A percentile compares a stretch with the other conserved stretches of the same genome.
phyloP scores from a whole-genome alignment of 2,797 vertebrate species.

The Phyllotis vaccarum region DNA sequence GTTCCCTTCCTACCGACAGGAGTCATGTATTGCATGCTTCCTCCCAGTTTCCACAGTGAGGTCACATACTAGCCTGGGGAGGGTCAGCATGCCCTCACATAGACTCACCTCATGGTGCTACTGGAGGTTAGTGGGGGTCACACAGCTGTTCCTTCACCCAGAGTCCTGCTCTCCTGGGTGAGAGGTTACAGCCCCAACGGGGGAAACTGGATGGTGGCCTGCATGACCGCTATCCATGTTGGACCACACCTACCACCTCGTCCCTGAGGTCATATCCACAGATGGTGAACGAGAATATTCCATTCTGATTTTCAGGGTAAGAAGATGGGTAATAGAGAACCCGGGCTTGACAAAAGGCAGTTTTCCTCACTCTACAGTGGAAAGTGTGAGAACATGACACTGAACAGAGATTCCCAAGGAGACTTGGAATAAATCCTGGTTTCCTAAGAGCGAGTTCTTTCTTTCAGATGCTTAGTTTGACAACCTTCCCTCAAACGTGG shows the following conservation, averaged over 20 bases:
- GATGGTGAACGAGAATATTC: background rate
- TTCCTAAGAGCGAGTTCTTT: background rate
- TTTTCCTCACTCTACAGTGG: background rate
- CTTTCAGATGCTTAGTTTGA: background rate
- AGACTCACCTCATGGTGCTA: background rate
- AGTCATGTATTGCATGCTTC: background rate
- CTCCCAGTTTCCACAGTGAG: background rate
- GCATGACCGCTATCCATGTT: background rate
- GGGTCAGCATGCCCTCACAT: background rate
- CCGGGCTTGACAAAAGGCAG: background rate
- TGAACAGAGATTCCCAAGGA: background rate
- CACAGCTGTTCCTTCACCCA: background rate
- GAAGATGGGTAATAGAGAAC: background rate
- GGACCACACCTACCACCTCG: background rate
- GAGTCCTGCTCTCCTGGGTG: background rate
- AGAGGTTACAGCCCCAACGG: background rate
- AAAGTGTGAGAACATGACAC: background rate
- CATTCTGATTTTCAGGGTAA: background rate
- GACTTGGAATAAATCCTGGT: background rate
- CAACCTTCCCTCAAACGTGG: background rate
- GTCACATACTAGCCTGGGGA: conserved; percentile 14
- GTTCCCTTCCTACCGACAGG: background rate
- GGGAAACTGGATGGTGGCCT: background rate
- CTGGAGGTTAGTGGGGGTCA: background rate
- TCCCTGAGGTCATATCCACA: background rate